A percentile compares a stretch with the other conserved stretches of the same genome.
These are phyloP conservation scores for Pristionchus japonicus DNA, from an alignment of 2,888 invertebrate genomes.

Conservation along the genomic window DNA sequence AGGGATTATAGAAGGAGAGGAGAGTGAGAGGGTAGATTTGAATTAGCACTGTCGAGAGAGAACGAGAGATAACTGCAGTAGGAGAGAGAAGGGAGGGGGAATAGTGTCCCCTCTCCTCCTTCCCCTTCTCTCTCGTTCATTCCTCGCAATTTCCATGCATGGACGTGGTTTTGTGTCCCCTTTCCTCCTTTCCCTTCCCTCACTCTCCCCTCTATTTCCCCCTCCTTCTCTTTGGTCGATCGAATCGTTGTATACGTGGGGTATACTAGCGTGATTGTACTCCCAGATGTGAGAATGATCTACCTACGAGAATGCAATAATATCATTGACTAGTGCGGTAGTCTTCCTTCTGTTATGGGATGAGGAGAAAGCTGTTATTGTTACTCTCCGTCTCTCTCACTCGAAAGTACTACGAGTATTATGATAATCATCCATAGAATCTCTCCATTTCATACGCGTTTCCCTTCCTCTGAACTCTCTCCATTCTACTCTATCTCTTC, in stretches of 20 bases:
- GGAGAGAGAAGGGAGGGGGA: background rate
- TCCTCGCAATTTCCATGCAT: constrained; percentile 22
- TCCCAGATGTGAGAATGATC: constrained; percentile 83
- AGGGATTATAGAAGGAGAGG: background rate
- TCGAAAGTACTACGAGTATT: background rate
- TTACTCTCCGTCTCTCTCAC: background rate
- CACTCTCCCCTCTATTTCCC: too few species aligned
- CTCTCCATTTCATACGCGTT: background rate
- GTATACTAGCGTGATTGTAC: constrained; percentile 97
- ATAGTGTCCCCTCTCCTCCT: constrained; percentile 1
- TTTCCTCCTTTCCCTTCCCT: too few species aligned
- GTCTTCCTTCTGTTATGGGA: background rate
- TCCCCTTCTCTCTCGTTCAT: too few species aligned
- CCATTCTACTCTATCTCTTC: background rate
- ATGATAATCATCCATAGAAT: constrained; percentile 3
- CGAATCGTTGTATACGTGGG: constrained; percentile 86
- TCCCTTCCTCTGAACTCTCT: background rate
- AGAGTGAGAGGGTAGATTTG: constrained; percentile 11
- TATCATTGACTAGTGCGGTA: background rate
- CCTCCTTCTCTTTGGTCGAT: background rate
- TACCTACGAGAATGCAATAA: background rate
- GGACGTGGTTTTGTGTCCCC: constrained; percentile 22
- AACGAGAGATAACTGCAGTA: constrained; percentile 11
- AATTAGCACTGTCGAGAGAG: constrained; percentile 24
- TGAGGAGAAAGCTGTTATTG: background rate